Evolutionary conservation across 2,888 invertebrate species (phyloP), one percentile per base, ranked within the genome.

Genomic region (Drosophila tripunctata): DNA sequence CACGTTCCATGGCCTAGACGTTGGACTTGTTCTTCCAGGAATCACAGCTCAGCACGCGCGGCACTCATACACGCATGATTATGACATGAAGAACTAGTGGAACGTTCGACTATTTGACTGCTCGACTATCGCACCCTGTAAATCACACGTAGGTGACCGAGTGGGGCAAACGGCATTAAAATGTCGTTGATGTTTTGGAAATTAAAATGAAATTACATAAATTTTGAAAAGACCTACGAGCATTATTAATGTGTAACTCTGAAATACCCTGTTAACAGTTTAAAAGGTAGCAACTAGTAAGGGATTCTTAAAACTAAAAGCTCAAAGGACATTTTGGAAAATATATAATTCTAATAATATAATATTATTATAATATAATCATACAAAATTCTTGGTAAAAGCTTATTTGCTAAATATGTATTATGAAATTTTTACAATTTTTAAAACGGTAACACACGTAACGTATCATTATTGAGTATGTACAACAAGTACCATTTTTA

Each of bases 21-120:
- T 54, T 76, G 69, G 73, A 84, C 61, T 77, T 65, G 82, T 71
- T 67, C 61, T 80, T 81, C 81, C 78, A 71, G 71, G 81, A 81
- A 81, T 80, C 65, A 80, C 80, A 80, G 87, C 63, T 33, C 52
- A 69, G 79, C 80, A 77, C 84, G 87, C 87, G 81, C 79, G 85
- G 43, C 47, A 22, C 54, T 56, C 6, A 21, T 21, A 21, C 12
- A 35, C 48, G 31, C 14, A 64, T 43, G 58, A 77, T 78, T 80
- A 81, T 84, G 78, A 81, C 54, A 43, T 47, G 43, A 33, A 45
- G 60, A 33, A 22, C 36, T 30, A n/a, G n/a, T 44, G 19, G 30
- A 10, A 17, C 27, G 17, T 7, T 27, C 14, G 31, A 38, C 31
- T 24, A 43, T 17, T 44, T 35, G 31, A 10, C 22, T 24, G 47